These are phyloP conservation scores for Dolichoris vasculosae DNA, from an alignment of 1,140 invertebrate genomes.

Conservation along the genomic window DNA sequence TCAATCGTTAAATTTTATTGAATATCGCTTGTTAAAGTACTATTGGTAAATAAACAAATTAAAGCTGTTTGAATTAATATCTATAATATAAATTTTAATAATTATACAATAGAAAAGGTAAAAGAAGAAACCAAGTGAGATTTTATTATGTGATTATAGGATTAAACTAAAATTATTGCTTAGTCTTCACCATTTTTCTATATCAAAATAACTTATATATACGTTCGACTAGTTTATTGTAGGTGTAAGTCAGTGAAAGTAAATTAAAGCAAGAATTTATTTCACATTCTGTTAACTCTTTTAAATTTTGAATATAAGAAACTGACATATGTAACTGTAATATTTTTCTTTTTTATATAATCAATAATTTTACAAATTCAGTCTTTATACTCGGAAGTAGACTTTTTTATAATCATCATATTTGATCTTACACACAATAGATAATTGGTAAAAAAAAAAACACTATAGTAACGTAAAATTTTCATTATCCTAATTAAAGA, in stretches of 20 bases:
- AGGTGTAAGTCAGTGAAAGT: neutral
- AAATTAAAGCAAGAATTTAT: neutral
- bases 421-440: neutral
- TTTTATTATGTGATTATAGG: no score
- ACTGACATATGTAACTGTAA: no score
- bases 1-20: no score
- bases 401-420: slow-evolving; percentile 15
- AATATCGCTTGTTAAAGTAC: no score
- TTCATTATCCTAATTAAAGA: neutral
- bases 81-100: no score
- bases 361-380: slow-evolving; percentile 33
- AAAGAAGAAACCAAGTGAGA: no score
- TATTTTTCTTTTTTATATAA: slow-evolving; percentile 15
- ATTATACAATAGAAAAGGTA: no score
- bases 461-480: neutral
- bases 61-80: no score
- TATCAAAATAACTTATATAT: slow-evolving; percentile 14
- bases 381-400: slow-evolving; percentile 23
- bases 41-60: no score
- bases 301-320: no score
- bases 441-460: neutral
- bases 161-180: neutral
- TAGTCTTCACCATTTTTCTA: neutral
- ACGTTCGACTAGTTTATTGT: slow-evolving; percentile 36
- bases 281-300: no score